Base-by-base conservation (phyloP, 2,888 invertebrate species). In the Salpingus planirostris region DNA sequence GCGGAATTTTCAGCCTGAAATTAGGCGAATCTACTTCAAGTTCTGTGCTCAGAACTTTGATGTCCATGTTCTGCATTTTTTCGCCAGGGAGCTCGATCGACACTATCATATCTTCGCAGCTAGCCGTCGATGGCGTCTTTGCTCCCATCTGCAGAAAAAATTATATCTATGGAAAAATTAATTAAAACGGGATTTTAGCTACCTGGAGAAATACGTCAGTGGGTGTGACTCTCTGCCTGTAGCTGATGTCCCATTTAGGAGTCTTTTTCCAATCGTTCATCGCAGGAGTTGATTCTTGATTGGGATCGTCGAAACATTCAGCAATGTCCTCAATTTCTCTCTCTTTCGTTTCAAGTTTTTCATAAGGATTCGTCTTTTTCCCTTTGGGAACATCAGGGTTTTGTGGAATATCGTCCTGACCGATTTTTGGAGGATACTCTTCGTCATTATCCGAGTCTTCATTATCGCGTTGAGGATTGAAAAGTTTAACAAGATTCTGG, bases 171-270 rank as follows among this genome's bases (percentile, higher is more conserved):
- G n/a, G n/a, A n/a, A 28, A 6, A 29, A 22, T 14, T 28, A 15
- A 10, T 28, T 22, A 10, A 28, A 29, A 21, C 11, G 13, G n/a
- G n/a, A n/a, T n/a, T n/a, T n/a, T 26, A 29, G 23, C 43, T 59
- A 84, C 86, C 68, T 86, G 85, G 29, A 93, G 68, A 63, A 76
- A 93, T 5, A 91, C 74, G 62, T 93, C 91, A 60, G 89, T 85
- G 0, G 90, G 75, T 5, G 81, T 75, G 1, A 93, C 84, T 18
- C 82, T 73, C 63, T 93, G 93, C 47, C 84, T 82, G 62, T 88
- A 92, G 44, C 78, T 74, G 60, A 91, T 80, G 21, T 80, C 78
- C 65, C 87, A 90, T 44, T 73, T 71, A 0, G 88, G 88, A 12
- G 70, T 65, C 54, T 73, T 72, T 24, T 81, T 72, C 36, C 76